These are phyloP conservation scores for Luperina nickerlii DNA, from an alignment of 2,888 invertebrate genomes.

Conservation along the genomic window DNA sequence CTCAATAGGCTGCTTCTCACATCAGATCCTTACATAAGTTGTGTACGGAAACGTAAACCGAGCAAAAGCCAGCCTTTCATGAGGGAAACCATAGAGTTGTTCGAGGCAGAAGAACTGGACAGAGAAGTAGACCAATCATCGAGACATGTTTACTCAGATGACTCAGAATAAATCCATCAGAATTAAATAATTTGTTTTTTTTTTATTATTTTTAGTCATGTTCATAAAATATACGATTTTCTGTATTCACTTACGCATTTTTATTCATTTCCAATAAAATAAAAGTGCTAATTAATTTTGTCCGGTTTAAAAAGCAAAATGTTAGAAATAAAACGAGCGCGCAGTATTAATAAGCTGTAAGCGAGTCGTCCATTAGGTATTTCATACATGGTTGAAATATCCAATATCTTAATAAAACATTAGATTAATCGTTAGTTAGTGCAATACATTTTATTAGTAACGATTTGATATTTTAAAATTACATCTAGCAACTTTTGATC, in stretches of 20 bases:
- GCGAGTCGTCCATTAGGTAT: no score
- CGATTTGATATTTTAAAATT: no score
- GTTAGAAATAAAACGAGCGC: no score
- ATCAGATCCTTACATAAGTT: conserved; percentile 3
- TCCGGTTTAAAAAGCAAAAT: conserved; percentile 12
- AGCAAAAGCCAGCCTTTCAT: conserved; percentile 20
- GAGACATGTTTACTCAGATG: conserved; percentile 7
- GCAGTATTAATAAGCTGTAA: no score
- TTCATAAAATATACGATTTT: conserved; percentile 2
- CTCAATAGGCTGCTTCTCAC: conserved; percentile 11
- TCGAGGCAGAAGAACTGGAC: background rate
- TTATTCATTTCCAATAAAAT: conserved; percentile 15
- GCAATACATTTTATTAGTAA: no score
- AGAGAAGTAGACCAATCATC: background rate
- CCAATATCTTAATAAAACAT: no score
- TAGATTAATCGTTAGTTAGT: no score
- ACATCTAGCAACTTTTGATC: no score
- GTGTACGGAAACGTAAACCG: conserved; percentile 12
- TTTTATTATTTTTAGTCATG: background rate
- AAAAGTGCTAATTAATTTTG: conserved; percentile 21
- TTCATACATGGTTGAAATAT: no score
- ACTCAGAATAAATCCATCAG: background rate
- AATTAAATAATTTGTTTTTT: background rate
- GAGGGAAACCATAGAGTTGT: conserved; percentile 20
- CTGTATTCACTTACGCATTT: conserved; percentile 3